A percentile compares a stretch with the other conserved stretches of the same genome.
These are phyloP conservation scores for Teleopsis dalmanni DNA, from an alignment of 1,140 invertebrate genomes.

Conservation along the genomic window DNA sequence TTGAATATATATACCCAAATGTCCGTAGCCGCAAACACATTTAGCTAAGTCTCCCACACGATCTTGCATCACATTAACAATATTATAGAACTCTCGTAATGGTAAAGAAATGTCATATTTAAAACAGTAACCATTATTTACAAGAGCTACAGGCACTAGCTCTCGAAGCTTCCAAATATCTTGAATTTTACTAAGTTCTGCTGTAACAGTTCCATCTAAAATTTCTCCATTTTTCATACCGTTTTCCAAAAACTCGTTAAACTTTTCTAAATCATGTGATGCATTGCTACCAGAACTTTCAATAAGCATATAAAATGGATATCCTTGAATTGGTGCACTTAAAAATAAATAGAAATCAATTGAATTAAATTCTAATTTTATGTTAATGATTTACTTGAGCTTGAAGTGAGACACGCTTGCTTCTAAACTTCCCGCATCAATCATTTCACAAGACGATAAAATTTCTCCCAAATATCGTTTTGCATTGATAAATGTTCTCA, in stretches of 20 bases:
- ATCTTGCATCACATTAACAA: slow-evolving; percentile 66
- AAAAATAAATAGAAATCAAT: neutral
- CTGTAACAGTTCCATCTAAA: slow-evolving; percentile 73
- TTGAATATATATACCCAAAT: slow-evolving; percentile 62
- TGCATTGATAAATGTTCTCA: slow-evolving; percentile 65
- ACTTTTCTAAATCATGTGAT: slow-evolving; percentile 79
- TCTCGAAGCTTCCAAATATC: slow-evolving; percentile 81
- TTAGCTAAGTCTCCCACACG: slow-evolving; percentile 53
- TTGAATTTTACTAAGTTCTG: slow-evolving; percentile 69
- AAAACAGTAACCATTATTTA: slow-evolving; percentile 82
- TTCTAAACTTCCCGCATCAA: slow-evolving; percentile 65
- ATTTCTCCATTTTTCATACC: slow-evolving; percentile 65
- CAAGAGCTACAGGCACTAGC: slow-evolving; percentile 70
- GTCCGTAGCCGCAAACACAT: slow-evolving; percentile 80
- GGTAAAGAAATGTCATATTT: slow-evolving; percentile 95
- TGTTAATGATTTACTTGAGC: slow-evolving; percentile 44
- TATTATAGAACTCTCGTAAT: slow-evolving; percentile 70
- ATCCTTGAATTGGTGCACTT: slow-evolving; percentile 50
- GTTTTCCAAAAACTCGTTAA: slow-evolving; percentile 67
- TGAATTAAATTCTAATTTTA: neutral
- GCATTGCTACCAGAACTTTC: slow-evolving; percentile 83
- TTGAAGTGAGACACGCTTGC: slow-evolving; percentile 55
- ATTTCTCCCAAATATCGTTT: slow-evolving; percentile 76
- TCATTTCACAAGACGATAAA: slow-evolving; percentile 89
- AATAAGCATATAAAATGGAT: slow-evolving; percentile 84